A percentile compares a stretch with the other conserved stretches of the same genome.
phyloP scores from a whole-genome alignment of 2,888 invertebrate genomes.

The Acronicta leporina region DNA sequence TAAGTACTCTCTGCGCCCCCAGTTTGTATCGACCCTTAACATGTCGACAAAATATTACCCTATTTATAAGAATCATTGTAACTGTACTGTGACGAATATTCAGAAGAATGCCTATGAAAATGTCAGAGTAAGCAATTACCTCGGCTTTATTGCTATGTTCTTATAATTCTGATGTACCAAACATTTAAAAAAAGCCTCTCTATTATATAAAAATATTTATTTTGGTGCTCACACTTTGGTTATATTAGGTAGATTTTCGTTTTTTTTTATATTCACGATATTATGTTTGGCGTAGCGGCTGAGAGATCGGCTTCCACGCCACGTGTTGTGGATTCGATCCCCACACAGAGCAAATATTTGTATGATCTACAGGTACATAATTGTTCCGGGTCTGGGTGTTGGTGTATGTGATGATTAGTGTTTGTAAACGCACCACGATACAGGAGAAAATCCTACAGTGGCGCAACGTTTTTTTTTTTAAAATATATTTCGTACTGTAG shows the following conservation, averaged over 20 bases:
- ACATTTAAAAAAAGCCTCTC: conserved; percentile 20
- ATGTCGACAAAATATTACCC: conserved; percentile 49
- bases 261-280: too few species aligned
- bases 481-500: too few species aligned
- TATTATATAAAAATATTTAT: conserved; percentile 18
- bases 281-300: too few species aligned
- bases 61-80: conserved; percentile 59
- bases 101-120: conserved; percentile 56
- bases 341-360: too few species aligned
- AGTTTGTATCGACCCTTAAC: conserved; percentile 49
- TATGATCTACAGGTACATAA: too few species aligned
- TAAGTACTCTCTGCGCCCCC: conserved; percentile 20
- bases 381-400: too few species aligned
- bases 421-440: too few species aligned
- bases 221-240: conserved; percentile 3
- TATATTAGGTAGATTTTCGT: neutral
- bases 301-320: too few species aligned
- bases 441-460: too few species aligned
- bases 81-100: conserved; percentile 50
- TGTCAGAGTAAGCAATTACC: conserved; percentile 52
- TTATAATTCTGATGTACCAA: conserved; percentile 27
- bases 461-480: too few species aligned
- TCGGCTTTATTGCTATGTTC: conserved; percentile 42
- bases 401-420: too few species aligned
- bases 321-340: too few species aligned